phyloP scores from a whole-genome alignment of 2,888 invertebrate genomes.

The Cerceris ruficornis region DNA sequence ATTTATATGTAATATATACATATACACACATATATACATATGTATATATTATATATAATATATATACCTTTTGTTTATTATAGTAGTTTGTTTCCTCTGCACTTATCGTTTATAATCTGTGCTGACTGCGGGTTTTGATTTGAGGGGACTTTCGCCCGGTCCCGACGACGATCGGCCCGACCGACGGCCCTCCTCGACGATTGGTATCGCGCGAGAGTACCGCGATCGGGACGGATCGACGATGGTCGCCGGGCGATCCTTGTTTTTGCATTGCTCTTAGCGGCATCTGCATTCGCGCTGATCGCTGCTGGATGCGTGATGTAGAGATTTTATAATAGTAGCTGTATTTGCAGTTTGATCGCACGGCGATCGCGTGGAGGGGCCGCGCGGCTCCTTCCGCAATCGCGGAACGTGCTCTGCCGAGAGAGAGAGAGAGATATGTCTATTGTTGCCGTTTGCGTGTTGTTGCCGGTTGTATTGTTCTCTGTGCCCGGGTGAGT shows the following conservation, averaged over 20 bases:
- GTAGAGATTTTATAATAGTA: conserved; percentile 57
- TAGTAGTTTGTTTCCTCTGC: conserved; percentile 79
- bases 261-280: conserved; percentile 59
- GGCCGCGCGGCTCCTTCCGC: conserved; percentile 14
- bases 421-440: conserved; percentile 62
- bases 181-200: conserved; percentile 1
- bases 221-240: conserved; percentile 19
- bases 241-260: conserved; percentile 53
- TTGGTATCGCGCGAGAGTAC: not conserved
- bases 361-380: conserved; percentile 47
- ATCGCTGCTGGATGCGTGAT: conserved; percentile 63
- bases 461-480: conserved; percentile 75
- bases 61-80: conserved; percentile 75
- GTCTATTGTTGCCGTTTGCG: conserved; percentile 76
- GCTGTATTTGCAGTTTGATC: conserved; percentile 46
- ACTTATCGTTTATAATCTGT: conserved; percentile 77
- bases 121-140: conserved; percentile 81
- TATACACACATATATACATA: conserved; percentile 65
- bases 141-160: conserved; percentile 74
- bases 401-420: conserved; percentile 45
- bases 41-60: conserved; percentile 70
- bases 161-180: conserved; percentile 43
- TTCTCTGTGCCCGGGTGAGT: conserved; percentile 71
- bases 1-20: conserved; percentile 70
- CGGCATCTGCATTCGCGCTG: conserved; percentile 64